phyloP scores from a whole-genome alignment of 1,140 invertebrate genomes.

The Pomacea maculata region DNA sequence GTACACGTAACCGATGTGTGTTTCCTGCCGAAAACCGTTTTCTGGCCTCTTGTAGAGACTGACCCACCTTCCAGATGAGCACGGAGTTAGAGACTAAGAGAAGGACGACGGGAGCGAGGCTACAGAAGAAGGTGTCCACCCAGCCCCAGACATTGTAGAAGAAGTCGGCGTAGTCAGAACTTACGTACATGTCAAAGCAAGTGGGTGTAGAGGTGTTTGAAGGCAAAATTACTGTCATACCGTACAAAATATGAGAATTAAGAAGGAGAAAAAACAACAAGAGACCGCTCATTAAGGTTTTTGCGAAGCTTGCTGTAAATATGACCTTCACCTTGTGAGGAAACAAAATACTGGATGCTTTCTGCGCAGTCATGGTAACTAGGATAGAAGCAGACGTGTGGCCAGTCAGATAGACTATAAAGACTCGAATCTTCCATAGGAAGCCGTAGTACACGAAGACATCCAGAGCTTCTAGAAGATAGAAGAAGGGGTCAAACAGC shows the following conservation, averaged over 20 bases:
- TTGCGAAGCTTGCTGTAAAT: neutral
- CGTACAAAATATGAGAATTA: too few relatives aligned
- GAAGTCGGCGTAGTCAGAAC: neutral
- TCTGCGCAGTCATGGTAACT: neutral
- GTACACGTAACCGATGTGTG: too few relatives aligned
- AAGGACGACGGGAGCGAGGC: neutral
- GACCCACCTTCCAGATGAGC: neutral
- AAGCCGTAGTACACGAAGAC: neutral
- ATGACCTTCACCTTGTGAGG: neutral
- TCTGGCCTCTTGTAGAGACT: neutral
- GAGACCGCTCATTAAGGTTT: too few relatives aligned
- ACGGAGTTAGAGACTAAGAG: neutral
- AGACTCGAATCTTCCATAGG: neutral
- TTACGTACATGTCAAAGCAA: too few relatives aligned
- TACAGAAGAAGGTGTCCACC: neutral
- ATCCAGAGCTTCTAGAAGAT: neutral
- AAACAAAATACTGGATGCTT: neutral
- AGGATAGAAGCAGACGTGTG: neutral
- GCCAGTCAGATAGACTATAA: neutral
- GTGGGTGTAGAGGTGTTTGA: too few relatives aligned
- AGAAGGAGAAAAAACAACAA: too few relatives aligned
- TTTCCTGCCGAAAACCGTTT: neutral
- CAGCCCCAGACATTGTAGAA: neutral
- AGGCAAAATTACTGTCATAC: too few relatives aligned
- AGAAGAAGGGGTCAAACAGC: neutral